These are phyloP conservation scores for Clinocottus analis DNA, from an alignment of 2,113 vertebrate species.

Conservation along the genomic window DNA sequence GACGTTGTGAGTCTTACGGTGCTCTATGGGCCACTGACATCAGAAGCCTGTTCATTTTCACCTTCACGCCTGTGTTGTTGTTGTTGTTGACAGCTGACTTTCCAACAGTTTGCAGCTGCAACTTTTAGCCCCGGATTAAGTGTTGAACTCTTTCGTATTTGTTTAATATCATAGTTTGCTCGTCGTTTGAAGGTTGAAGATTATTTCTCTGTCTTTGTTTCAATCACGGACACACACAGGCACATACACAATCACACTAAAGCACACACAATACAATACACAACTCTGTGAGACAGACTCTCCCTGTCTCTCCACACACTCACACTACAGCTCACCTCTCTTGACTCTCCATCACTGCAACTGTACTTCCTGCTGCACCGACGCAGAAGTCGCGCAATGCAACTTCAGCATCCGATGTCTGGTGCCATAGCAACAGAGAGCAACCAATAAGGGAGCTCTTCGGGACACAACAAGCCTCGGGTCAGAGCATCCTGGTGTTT, in stretches of 20 bases:
- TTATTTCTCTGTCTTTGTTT: background rate
- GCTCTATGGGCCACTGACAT: background rate
- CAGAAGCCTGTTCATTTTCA: background rate
- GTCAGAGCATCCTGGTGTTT: slow-evolving; percentile 55
- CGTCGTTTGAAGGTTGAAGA: background rate
- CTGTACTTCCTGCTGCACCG: slow-evolving; percentile 50
- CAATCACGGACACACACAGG: background rate
- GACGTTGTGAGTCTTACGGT: background rate
- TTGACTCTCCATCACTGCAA: slow-evolving; percentile 32
- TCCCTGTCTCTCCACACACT: background rate
- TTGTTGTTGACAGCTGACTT: no score
- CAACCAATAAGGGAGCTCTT: slow-evolving; percentile 69
- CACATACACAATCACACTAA: no score
- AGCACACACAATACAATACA: background rate
- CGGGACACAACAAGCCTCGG: slow-evolving; percentile 39
- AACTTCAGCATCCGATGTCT: slow-evolving; percentile 77
- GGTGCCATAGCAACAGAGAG: slow-evolving; percentile 80
- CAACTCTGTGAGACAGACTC: slow-evolving; percentile 36
- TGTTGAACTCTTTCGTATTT: background rate
- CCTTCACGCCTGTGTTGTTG: background rate
- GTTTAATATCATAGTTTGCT: background rate
- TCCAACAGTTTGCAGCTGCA: background rate
- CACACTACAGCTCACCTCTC: background rate
- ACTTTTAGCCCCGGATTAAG: background rate
- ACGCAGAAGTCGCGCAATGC: slow-evolving; percentile 40